Evolutionary conservation across 2,113 vertebrate genomes (phyloP).

Genomic region (Verasper variegatus): DNA sequence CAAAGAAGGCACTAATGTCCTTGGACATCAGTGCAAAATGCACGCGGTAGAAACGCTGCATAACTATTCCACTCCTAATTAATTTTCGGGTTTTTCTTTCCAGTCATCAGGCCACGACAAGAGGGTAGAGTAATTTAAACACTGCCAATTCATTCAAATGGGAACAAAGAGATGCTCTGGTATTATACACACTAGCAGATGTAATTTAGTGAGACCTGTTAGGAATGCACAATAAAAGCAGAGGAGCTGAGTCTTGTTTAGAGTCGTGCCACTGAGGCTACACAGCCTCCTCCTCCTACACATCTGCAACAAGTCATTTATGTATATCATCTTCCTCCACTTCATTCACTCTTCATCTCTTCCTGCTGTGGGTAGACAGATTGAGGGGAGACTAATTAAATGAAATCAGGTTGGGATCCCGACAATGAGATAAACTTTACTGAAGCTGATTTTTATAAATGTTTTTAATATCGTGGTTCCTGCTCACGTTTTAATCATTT

Average conservation of each 20-base stretch:
- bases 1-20: conserved; percentile 42
- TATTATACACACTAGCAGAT: conserved; percentile 88
- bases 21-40: conserved; percentile 73
- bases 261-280: conserved; percentile 27
- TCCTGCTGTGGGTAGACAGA: no score
- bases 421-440: background rate
- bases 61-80: conserved; percentile 63
- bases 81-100: conserved; percentile 56
- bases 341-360: no score
- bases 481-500: no score
- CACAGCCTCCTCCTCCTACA: conserved; percentile 29
- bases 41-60: conserved; percentile 72
- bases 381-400: background rate
- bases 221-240: conserved; percentile 83
- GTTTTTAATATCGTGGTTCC: no score
- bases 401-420: background rate
- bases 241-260: conserved; percentile 66
- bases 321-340: conserved; percentile 7
- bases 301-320: conserved; percentile 21
- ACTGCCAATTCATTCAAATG: conserved; percentile 85
- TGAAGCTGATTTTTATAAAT: no score
- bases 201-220: conserved; percentile 88
- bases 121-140: conserved; percentile 75
- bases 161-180: conserved; percentile 87
- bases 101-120: conserved; percentile 56